phyloP scores from a whole-genome alignment of 2,797 vertebrate genomes.

The Allobates femoralis region DNA sequence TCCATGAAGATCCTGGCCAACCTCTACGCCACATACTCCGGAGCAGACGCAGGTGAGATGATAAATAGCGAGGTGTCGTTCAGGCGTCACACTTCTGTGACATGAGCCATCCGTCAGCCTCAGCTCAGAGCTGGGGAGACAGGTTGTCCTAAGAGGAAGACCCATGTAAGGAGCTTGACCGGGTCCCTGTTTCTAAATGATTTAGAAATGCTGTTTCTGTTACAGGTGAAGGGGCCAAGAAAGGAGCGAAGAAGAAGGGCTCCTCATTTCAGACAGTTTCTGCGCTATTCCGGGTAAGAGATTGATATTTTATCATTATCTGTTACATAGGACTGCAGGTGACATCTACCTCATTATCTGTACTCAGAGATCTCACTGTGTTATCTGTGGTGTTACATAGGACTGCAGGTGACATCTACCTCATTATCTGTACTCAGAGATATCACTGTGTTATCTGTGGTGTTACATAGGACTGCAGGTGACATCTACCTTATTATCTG shows the following conservation, averaged over 20 bases:
- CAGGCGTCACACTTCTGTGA: neutral
- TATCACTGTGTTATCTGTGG: neutral
- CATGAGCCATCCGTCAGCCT: neutral
- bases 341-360: neutral
- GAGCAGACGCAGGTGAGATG: neutral
- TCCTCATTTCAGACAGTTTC: constrained; percentile 13
- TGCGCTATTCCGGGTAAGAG: neutral
- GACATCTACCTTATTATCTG: neutral
- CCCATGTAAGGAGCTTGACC: too few relatives aligned
- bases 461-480: neutral
- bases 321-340: constrained; percentile 7
- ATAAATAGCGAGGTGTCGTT: too few relatives aligned
- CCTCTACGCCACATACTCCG: constrained; percentile 29
- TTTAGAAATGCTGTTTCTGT: neutral
- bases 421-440: too few relatives aligned
- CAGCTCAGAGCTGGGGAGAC: too few relatives aligned
- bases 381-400: neutral
- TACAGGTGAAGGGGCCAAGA: constrained; percentile 22
- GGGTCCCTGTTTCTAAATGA: neutral
- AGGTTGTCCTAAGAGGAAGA: neutral
- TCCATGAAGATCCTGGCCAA: constrained; percentile 49
- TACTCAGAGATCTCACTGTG: too few relatives aligned
- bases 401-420: neutral
- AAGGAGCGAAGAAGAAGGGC: constrained; percentile 70
- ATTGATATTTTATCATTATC: neutral